Conservation (phyloP, 2,888 invertebrate species). For the Eristalinus aeneus region DNA sequence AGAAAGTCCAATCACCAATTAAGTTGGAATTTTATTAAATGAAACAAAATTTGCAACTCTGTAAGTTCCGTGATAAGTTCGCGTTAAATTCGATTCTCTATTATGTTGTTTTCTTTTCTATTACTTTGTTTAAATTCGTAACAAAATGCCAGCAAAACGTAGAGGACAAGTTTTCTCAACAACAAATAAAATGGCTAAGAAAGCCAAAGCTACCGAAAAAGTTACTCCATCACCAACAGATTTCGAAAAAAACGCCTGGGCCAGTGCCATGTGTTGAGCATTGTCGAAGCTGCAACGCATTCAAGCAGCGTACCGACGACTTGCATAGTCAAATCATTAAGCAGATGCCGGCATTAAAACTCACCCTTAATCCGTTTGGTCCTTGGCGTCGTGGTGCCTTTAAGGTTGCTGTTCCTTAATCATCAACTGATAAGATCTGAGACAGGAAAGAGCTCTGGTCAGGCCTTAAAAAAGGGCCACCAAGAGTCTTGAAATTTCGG, state of each 20-base stretch:
- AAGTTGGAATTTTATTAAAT: too few relatives aligned
- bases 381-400: slow-evolving; percentile 77
- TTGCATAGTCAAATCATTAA: slow-evolving; percentile 74
- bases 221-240: neutral
- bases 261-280: slow-evolving; percentile 78
- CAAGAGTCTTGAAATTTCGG: slow-evolving; percentile 78
- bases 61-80: slow-evolving; percentile 29
- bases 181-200: slow-evolving; percentile 37
- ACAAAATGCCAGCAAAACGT: slow-evolving; percentile 73
- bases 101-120: too few relatives aligned
- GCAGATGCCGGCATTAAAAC: slow-evolving; percentile 71
- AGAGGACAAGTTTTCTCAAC: slow-evolving; percentile 62
- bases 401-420: slow-evolving; percentile 74
- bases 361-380: slow-evolving; percentile 75
- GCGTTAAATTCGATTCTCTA: slow-evolving; percentile 32
- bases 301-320: slow-evolving; percentile 77
- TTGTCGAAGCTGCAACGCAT: slow-evolving; percentile 79
- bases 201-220: slow-evolving; percentile 27
- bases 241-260: neutral
- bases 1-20: too few relatives aligned
- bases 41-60: too few relatives aligned
- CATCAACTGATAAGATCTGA: slow-evolving; percentile 63
- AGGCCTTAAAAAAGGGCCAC: slow-evolving; percentile 77
- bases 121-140: slow-evolving; percentile 62
- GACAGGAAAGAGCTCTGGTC: slow-evolving; percentile 76